Evolutionary conservation across 2,888 invertebrate species (phyloP).

Genomic region (Chloromyia formosa): DNA sequence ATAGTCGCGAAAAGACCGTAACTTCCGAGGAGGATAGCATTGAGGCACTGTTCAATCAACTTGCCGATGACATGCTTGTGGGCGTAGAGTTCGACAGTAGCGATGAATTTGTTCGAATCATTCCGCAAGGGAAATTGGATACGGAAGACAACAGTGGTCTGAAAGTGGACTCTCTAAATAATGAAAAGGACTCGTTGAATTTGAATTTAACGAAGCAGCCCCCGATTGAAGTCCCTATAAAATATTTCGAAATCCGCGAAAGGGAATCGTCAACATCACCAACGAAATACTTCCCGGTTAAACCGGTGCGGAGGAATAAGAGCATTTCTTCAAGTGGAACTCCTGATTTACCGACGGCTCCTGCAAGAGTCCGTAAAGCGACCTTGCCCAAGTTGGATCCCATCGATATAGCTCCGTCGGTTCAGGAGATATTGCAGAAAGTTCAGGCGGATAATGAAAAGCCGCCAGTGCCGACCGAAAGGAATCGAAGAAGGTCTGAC

Average conservation of each 20-base stretch:
- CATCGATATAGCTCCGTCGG: constrained; percentile 59
- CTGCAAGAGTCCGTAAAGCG: constrained; percentile 55
- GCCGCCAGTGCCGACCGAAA: neutral
- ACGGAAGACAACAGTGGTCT: neutral
- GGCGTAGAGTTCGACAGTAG: constrained; percentile 62
- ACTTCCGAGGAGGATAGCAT: constrained; percentile 61
- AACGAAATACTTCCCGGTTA: constrained; percentile 55
- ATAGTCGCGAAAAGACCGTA: constrained; percentile 17
- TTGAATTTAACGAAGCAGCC: neutral
- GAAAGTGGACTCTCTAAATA: constrained; percentile 51
- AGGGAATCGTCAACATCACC: neutral
- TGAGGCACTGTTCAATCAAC: constrained; percentile 59
- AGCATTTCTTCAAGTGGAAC: constrained; percentile 59
- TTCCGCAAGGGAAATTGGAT: constrained; percentile 51
- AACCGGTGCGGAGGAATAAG: constrained; percentile 57
- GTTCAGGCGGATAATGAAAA: constrained; percentile 15
- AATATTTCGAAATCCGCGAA: constrained; percentile 39
- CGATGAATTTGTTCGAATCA: constrained; percentile 59
- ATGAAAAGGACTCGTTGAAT: constrained; percentile 53
- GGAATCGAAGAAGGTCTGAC: neutral
- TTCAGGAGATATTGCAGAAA: constrained; percentile 59
- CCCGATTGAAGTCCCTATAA: neutral
- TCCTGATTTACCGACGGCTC: constrained; percentile 54
- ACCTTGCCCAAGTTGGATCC: constrained; percentile 58
- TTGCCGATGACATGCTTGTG: constrained; percentile 61